Percentiles rank a stretch among this genome's conserved stretches.
These are phyloP conservation scores for Phenganax subtilis DNA, from an alignment of 92 coral and sea anemone genomes.

Conservation along the genomic window DNA sequence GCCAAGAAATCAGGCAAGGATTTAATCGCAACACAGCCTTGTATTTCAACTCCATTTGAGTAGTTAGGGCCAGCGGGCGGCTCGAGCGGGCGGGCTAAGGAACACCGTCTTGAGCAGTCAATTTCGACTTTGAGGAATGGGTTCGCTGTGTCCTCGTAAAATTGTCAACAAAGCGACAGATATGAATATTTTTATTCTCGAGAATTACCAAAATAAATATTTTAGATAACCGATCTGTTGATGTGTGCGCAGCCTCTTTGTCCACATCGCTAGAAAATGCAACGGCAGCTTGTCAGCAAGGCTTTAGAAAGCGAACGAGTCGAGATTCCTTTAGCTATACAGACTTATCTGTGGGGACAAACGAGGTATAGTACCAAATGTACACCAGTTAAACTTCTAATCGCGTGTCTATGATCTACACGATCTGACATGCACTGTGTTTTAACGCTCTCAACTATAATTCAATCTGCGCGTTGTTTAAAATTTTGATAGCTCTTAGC, in stretches of 20 bases:
- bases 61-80: no score
- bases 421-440: background rate
- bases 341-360: constrained; percentile 98
- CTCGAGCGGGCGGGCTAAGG: no score
- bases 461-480: background rate
- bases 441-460: background rate
- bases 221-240: constrained; percentile 8
- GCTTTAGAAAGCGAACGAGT: constrained; percentile 86
- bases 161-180: no score
- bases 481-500: background rate
- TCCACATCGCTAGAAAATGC: constrained; percentile 22
- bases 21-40: no score
- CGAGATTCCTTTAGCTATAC: constrained; percentile 86
- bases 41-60: no score
- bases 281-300: constrained; percentile 51
- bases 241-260: background rate
- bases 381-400: constrained; percentile 1
- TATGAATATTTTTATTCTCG: background rate
- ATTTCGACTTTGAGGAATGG: no score
- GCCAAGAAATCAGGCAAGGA: no score
- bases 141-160: no score
- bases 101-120: no score
- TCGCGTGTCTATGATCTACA: background rate
- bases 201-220: constrained; percentile 2
- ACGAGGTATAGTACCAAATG: constrained; percentile 60